Base-by-base conservation (phyloP, 1,140 invertebrate genomes). In the Metaphire vulgaris region DNA sequence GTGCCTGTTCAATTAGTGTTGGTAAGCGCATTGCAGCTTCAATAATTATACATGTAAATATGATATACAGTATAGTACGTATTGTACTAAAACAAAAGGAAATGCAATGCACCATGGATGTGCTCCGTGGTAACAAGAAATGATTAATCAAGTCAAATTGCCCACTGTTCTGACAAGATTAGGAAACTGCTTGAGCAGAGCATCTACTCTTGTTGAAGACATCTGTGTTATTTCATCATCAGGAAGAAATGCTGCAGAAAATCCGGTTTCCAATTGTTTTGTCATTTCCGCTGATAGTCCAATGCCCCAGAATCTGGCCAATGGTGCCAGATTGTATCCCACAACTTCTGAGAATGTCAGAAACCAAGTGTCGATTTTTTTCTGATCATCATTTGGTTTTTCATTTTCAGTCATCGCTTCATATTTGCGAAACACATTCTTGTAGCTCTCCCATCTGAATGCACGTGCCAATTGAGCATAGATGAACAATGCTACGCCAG, bases 331-430 rank as follows among this genome's bases (percentile, higher is more conserved):
- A 33, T 80, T 80, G 31, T 69, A 33, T 21, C 71, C 67, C 15
- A 68, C 64, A 21, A 41, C 70, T 65, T 74, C 21, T 0, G 79
- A 79, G 73, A 77, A 79, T 26, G 33, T 74, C 30, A 69, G 21
- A 32, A 80, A 66, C 79, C 79, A 80, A 12, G 70, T 29, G 69
- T 75, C 75, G 12, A 79, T 77, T 67, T 80, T 80, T 30, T 79
- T 68, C 34, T 79, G 77, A 33, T 80, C 69, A 41, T 33, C 32
- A 33, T 66, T 79, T 26, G 79, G 77, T 31, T 73, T 74, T 33
- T 79, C 73, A 21, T 6, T 30, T 29, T 74, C 33, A 30, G 26
- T 2, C 41, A 65, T 32, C 29, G 14, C 30, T 70, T 77, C 68
- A 70, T 80, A 77, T 76, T 73, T 16, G 21, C 71, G 21, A 73